These are phyloP conservation scores for Amblyopsis hoosieri DNA, from an alignment of 2,797 vertebrate species.

Conservation along the genomic window DNA sequence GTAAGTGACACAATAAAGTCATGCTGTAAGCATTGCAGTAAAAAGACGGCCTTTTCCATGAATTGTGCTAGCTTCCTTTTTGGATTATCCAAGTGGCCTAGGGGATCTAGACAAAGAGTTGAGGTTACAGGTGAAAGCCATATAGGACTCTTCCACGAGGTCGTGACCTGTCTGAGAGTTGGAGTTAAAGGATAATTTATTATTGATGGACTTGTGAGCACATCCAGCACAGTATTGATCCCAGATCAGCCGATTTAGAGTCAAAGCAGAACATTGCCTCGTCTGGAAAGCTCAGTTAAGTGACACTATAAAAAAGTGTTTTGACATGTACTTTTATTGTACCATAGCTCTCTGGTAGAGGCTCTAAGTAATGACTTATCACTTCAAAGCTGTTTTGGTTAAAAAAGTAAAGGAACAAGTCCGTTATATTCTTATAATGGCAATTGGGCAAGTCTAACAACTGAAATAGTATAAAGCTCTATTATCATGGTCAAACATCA, in stretches of 20 bases:
- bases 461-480: too few species aligned
- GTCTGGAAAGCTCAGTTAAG: conserved; percentile 33
- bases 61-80: not conserved
- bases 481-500: too few species aligned
- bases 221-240: conserved; percentile 59
- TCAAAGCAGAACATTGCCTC: conserved; percentile 42
- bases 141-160: conserved; percentile 21
- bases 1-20: not conserved
- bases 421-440: too few species aligned
- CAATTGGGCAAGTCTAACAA: too few species aligned
- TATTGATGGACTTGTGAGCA: conserved; percentile 60
- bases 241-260: conserved; percentile 53
- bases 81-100: not conserved
- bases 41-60: conserved; percentile 7
- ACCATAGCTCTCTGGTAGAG: conserved; percentile 17
- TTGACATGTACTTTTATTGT: conserved; percentile 10
- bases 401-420: too few species aligned
- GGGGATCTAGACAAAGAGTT: conserved; percentile 5
- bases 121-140: not conserved
- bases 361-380: not conserved
- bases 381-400: too few species aligned
- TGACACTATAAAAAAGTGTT: conserved; percentile 19
- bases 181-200: conserved; percentile 56
- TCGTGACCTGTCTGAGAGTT: conserved; percentile 26
- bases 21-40: not conserved